Evolutionary conservation across 2,113 vertebrate genomes (phyloP).

Genomic region (Copsychus sechellarum): DNA sequence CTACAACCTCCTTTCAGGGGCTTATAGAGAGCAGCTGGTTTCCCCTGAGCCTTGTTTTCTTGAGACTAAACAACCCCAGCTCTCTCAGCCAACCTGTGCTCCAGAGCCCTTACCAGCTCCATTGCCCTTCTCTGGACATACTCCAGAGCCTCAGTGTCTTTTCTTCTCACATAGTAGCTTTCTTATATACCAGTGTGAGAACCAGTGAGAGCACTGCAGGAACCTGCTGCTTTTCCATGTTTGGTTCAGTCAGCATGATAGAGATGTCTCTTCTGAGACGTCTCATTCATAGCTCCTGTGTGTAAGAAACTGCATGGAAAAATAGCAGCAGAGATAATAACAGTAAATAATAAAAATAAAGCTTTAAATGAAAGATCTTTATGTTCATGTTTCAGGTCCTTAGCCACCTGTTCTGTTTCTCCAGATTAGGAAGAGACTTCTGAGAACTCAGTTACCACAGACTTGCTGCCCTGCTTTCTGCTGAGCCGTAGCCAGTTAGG

Average conservation of each 20-base stretch:
- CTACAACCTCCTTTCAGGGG: not conserved
- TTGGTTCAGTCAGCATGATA: not conserved
- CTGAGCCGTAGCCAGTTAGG: not conserved
- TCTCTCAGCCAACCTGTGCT: not conserved
- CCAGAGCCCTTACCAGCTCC: not conserved
- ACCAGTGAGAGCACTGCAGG: not conserved
- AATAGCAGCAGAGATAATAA: not conserved
- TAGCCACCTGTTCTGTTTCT: not conserved
- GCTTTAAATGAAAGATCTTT: not conserved
- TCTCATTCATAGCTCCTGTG: not conserved
- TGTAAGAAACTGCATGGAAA: not conserved
- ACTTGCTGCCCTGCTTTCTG: not conserved
- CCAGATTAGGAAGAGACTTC: not conserved
- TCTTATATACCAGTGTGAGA: not conserved
- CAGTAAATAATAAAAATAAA: not conserved
- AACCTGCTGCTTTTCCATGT: not conserved
- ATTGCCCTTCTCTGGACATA: not conserved
- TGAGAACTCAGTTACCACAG: not conserved
- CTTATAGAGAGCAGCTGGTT: not conserved
- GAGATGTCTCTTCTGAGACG: not conserved
- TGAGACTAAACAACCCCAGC: not conserved
- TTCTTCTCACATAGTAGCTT: not conserved
- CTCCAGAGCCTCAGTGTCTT: not conserved
- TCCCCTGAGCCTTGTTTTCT: not conserved
- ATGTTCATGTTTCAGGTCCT: not conserved